Base-by-base conservation (phyloP, 1,140 invertebrate species). In the Danaus plexippus region DNA sequence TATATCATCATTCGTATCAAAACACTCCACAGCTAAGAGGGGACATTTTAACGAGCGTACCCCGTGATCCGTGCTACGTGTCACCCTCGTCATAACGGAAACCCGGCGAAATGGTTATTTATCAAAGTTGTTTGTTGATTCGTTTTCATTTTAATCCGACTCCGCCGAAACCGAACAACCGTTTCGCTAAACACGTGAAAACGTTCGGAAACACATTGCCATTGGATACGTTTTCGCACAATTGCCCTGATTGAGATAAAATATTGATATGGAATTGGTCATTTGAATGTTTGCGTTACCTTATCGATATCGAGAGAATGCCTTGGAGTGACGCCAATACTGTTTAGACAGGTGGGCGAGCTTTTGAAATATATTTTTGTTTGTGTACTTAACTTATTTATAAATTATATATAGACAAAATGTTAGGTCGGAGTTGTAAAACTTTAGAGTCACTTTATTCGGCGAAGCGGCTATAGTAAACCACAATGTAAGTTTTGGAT, bases 41-140 rank as follows among this genome's bases (percentile, higher is more conserved):
- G 77, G 67, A 77, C 67, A 63, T 75, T 84, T 78, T 85, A 77
- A 85, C 81, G 79, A 85, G 76, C 67, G 71, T 74, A 81, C 76
- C 70, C 67, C 75, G 73, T 77, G 81, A 74, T 69, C 68, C 69
- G 73, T 68, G 54, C 69, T 76, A 82, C 79, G 79, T 79, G 76
- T 79, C 81, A 80, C 76, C 68, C 70, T 63, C 61, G 63, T 69
- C 76, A 80, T 79, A 80, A 80, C 75, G 71, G 69, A 69, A 75
- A 75, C 68, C 62, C 63, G 73, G 51, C 69, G 74, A 84, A 82
- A 73, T 32, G 72, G 70, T 73, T 73, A 77, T 82, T 80, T 79
- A 79, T 84, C 76, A 84, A 78, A 80, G 75, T 66, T 65, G 66
- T 65, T 62, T 62, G 66, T 60, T 66, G 63, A 57, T 64, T 73